These are phyloP conservation scores for Xestia rhomboidea DNA, from an alignment of 2,888 invertebrate species.

Conservation along the genomic window DNA sequence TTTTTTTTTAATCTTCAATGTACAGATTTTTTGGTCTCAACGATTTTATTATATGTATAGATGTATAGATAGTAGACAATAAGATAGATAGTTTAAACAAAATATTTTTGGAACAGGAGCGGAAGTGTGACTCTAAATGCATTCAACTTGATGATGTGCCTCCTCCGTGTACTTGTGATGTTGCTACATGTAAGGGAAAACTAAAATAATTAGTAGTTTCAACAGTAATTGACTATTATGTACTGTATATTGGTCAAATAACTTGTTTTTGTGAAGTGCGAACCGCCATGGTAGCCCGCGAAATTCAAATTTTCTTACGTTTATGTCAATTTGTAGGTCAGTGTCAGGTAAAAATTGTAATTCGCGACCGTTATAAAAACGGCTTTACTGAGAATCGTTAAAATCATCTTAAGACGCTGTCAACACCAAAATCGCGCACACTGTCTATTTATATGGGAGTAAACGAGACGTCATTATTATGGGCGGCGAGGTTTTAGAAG, in stretches of 20 bases:
- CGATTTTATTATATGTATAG: too few relatives aligned
- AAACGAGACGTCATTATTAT: too few relatives aligned
- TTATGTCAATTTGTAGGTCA: not conserved
- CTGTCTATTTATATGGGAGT: too few relatives aligned
- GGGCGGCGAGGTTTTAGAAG: too few relatives aligned
- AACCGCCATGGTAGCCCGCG: not conserved
- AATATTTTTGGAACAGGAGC: constrained; percentile 12
- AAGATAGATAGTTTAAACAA: not conserved
- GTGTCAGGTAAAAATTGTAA: not conserved
- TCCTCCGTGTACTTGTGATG: constrained; percentile 57
- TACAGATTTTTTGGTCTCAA: too few relatives aligned
- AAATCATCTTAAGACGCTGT: too few relatives aligned
- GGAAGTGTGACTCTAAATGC: constrained; percentile 21
- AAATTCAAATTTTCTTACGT: too few relatives aligned
- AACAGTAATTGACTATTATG: not conserved
- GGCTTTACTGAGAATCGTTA: too few relatives aligned
- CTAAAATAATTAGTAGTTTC: not conserved
- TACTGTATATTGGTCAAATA: not conserved
- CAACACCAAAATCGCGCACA: too few relatives aligned
- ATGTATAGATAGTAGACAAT: not conserved
- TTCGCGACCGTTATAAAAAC: too few relatives aligned
- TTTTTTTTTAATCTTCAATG: too few relatives aligned
- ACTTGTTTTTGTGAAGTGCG: not conserved
- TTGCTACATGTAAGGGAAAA: constrained; percentile 66
- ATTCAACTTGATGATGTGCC: constrained; percentile 59